Base-by-base conservation (phyloP, 2,113 vertebrate species). In the Macquaria australasica region DNA sequence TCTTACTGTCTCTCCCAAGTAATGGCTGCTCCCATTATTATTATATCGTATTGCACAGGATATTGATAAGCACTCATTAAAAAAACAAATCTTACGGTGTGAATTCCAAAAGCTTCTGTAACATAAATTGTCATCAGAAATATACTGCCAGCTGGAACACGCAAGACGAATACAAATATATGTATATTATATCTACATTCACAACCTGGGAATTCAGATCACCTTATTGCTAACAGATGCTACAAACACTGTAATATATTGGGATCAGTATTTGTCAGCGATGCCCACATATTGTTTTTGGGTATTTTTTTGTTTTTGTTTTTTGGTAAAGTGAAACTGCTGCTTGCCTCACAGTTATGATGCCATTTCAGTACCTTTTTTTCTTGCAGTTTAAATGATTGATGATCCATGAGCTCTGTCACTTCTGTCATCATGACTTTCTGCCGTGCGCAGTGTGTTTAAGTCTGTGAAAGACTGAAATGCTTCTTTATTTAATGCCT, bases 401-500 rank as follows among this genome's bases (percentile, higher is more conserved):
- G 48, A 45, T 31, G 28, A 53, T 43, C 15, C n/a, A 48, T 75
- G 85, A 43, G 11, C 4, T 74, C 20, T 63, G 79, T 71, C 23
- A 0, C 48, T 21, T 62, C 2, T 63, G 23, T 59, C 50, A 10
- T 62, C 59, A 28, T 63, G 37, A 62, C 28, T 62, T 28, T 79
- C 76, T 72, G 31, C 64, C 0, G 39, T 69, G 25, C 92, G 91
- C 51, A 89, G 81, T 8, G 93, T 91, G 71, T 71, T 39, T 39
- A 94, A 79, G 45, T 3, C 80, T 25, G 84, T 91, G 70, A 93
- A 93, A 14, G 86, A 87, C 55, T 89, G 86, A 83, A 92, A 91
- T 1, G 92, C 90, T 62, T 85, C 77, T 41, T 48, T 77, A 63
- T 88, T 84, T 34, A 58, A 18, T 23, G 64, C 12, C 64, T 69